Percentiles rank a stretch among this genome's conserved stretches.
Conservation (phyloP, 92 coral and sea anemone species). For the Hydrozoanthus gracilis region DNA sequence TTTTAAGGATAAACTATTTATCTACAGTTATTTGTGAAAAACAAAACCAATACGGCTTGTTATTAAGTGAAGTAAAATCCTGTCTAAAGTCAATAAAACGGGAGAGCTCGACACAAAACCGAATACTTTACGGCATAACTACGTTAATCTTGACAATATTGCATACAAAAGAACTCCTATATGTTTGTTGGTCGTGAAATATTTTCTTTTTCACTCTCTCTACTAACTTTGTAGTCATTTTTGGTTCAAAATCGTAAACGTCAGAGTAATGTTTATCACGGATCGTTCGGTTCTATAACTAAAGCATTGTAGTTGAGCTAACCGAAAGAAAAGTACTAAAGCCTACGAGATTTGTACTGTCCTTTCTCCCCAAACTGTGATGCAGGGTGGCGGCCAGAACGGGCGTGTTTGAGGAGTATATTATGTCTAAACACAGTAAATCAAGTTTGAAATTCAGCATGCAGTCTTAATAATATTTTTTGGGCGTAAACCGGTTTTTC, state of each 20-base stretch:
- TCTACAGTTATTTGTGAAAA: neutral
- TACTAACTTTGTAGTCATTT: no score
- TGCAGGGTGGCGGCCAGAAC: neutral
- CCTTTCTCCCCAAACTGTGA: neutral
- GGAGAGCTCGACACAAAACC: no score
- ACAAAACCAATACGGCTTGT: neutral
- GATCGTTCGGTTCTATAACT: no score
- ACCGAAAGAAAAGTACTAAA: neutral
- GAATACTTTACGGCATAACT: no score
- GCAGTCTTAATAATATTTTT: neutral
- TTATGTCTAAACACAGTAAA: slow-evolving; percentile 1
- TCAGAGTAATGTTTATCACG: no score
- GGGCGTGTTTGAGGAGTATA: neutral
- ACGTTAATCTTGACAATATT: no score
- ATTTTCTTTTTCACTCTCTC: no score
- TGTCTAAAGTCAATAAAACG: no score
- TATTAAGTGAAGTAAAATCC: neutral
- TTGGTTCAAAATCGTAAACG: no score
- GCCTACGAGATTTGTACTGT: neutral
- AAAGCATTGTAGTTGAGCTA: no score
- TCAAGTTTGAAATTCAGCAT: slow-evolving; percentile 12
- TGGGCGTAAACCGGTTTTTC: slow-evolving; percentile 36
- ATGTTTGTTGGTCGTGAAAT: no score
- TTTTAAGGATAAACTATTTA: neutral
- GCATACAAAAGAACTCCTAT: no score